Evolutionary conservation across 2,113 vertebrate species (phyloP).

Genomic region (Micromys minutus): DNA sequence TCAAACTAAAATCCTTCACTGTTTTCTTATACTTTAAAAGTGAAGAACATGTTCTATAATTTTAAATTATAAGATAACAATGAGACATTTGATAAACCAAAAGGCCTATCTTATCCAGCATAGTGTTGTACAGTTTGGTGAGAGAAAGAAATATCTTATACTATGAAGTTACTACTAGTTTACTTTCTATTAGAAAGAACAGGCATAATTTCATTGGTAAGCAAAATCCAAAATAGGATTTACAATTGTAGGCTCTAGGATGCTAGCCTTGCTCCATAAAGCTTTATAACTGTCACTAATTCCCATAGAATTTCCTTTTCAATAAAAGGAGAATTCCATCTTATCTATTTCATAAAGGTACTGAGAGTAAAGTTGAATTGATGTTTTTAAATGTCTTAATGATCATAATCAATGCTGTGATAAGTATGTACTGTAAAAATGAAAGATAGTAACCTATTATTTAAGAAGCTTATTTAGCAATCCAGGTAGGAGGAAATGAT

Average conservation of each 20-base stretch:
- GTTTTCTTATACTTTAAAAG: background rate
- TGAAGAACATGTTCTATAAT: background rate
- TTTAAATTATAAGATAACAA: background rate
- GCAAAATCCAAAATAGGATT: background rate
- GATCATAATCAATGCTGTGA: background rate
- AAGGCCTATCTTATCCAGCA: background rate
- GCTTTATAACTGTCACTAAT: background rate
- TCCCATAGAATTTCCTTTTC: background rate
- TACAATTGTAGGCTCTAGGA: background rate
- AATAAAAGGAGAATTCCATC: background rate
- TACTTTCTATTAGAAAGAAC: background rate
- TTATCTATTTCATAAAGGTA: background rate
- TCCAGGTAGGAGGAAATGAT: background rate
- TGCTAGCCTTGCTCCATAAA: background rate
- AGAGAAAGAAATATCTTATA: background rate
- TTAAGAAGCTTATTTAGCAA: background rate
- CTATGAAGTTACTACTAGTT: background rate
- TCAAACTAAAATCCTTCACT: background rate
- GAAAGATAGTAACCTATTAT: background rate
- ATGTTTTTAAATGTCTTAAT: background rate
- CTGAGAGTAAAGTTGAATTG: background rate
- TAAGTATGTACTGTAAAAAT: background rate
- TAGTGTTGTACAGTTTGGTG: background rate
- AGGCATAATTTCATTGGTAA: background rate
- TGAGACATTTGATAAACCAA: background rate